Percentiles rank a stretch among this genome's conserved stretches.
phyloP scores from a whole-genome alignment of 2,113 vertebrate genomes.

The Thalassarche chlororhynchos region DNA sequence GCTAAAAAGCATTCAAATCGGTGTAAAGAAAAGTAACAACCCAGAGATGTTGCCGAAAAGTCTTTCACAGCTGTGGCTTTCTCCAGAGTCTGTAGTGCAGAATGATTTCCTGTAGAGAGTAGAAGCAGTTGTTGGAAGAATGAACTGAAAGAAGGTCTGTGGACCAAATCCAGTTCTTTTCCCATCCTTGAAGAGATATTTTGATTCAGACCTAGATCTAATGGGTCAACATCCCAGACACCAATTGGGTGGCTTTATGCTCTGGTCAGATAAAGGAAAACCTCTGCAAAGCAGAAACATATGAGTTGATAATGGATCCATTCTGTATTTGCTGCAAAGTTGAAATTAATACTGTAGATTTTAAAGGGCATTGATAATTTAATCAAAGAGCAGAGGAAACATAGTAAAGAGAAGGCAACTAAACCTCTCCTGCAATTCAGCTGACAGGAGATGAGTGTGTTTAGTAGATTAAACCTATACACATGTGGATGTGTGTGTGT shows the following conservation, averaged over 20 bases:
- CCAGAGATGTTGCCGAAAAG: not conserved
- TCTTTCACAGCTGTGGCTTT: not conserved
- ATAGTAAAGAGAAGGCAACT: constrained; percentile 1
- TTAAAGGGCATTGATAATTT: not conserved
- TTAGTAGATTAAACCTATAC: not conserved
- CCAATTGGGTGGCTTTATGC: not conserved
- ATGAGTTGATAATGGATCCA: not conserved
- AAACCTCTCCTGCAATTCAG: not conserved
- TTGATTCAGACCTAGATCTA: not conserved
- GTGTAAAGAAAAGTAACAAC: not conserved
- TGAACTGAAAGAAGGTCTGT: not conserved
- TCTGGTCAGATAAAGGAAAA: not conserved
- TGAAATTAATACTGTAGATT: constrained; percentile 13
- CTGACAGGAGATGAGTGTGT: not conserved
- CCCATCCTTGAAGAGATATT: not conserved
- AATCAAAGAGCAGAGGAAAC: not conserved
- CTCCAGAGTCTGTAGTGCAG: not conserved
- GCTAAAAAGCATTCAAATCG: not conserved
- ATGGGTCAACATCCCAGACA: not conserved
- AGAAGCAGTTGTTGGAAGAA: not conserved
- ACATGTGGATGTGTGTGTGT: not conserved
- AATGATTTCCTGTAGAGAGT: not conserved
- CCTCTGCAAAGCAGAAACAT: not conserved
- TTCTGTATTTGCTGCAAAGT: not conserved
- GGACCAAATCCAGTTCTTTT: not conserved